Evolutionary conservation across 2,113 vertebrate genomes (phyloP), one percentile per base, ranked within the genome.

Genomic region (Antigone vipio): DNA sequence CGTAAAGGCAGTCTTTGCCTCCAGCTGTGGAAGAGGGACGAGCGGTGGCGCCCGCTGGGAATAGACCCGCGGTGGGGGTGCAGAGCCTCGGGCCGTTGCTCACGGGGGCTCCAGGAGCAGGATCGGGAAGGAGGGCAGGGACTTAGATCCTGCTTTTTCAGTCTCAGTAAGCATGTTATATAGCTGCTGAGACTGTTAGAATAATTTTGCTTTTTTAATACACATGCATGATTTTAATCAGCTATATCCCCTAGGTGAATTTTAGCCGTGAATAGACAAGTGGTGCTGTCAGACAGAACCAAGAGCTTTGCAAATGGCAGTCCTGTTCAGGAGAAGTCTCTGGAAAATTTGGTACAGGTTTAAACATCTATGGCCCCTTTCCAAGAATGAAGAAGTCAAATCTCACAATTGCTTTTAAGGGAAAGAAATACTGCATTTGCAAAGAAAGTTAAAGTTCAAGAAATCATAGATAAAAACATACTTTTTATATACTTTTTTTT

Each of bases 391-490:
- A 27, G 19, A 67, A 59, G 63, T 81, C 63, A 67, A 12, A 78
- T 73, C 29, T 92, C 71, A 34, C 35, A 60, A 64, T 88, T 91
- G 68, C 27, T 82, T 91, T 91, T 53, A 81, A 76, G 27, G 42
- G n/a, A 91, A 82, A 38, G 40, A 59, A 94, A 38, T 84, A 47
- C 29, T 62, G 27, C 17, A 38, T 72, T 86, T 2, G 2, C 56
- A 68, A 60, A 66, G 50, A 47, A 73, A 75, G 42, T 23, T 75
- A 14, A 42, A 75, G 32, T 52, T 74, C 1, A 77, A 71, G 63
- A 71, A 83, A 40, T 52, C 27, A 35, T 19, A 72, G 30, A 50
- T 53, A 55, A 89, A 82, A 69, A 2, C 18, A 19, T 62, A 10
- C 5, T 38, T 73, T 71, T 66, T 53, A n/a, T 66, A 18, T 63